Evolutionary conservation across 2,113 vertebrate genomes (phyloP), one percentile per base, ranked within the genome.

Genomic region (Leucosticte australis): DNA sequence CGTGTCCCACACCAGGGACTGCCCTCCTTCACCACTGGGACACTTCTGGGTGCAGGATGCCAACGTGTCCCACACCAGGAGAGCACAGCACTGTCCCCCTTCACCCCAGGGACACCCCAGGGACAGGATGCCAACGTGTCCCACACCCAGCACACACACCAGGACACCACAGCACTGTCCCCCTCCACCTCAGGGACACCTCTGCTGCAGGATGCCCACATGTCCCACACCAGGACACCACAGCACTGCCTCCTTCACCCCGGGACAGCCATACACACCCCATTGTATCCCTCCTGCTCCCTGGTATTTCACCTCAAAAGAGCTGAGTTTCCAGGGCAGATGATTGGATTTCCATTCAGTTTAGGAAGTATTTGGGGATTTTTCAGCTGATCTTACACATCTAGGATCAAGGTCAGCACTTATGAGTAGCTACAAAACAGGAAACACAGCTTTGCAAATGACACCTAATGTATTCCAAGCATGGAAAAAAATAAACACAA

Each of bases 391-490:
- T 87, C 27, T 73, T 57, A 39, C 1, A 53, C 16, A 15, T 22
- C 6, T 0, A 55, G 75, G 67, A 91, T 69, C 74, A 83, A 95
- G 87, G 89, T 84, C 89, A 76, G 74, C 81, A 27, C 46, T 82
- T 68, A 14, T 0, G 10, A 56, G 42, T 4, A 62, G 84, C 55
- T 76, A 78, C 78, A 67, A 70, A 63, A 10, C 33, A 73, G 50
- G 77, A 86, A 74, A 59, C 8, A 13, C 71, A 83, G 52, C 39
- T 84, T 92, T 87, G 73, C 73, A 91, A 83, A 71, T 52, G 41
- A 60, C 26, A 81, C 30, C 18, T 46, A 13, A 67, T 30, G 4
- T 13, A 55, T 44, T 87, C 75, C 42, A 55, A 73, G 23, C 42
- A 50, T 1, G 21, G 44, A 3, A 50, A 73, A 78, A 88, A 68